These are phyloP conservation scores for Hymenochirus boettgeri DNA, from an alignment of 2,113 vertebrate genomes.

Conservation along the genomic window DNA sequence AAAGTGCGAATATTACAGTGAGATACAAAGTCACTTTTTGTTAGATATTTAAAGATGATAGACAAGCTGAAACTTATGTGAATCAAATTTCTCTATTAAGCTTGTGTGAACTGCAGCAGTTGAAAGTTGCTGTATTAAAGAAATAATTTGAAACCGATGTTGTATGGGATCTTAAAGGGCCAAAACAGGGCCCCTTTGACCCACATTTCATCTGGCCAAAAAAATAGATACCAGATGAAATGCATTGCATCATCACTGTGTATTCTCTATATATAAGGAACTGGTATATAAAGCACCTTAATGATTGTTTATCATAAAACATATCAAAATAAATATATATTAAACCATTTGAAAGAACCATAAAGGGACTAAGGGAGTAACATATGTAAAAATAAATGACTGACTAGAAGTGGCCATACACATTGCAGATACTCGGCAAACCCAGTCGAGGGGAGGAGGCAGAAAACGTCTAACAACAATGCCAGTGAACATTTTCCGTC, in stretches of 20 bases:
- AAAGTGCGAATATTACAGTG: conserved; percentile 23
- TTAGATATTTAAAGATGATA: conserved; percentile 27
- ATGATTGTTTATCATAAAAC: no score
- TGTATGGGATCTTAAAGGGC: conserved; percentile 15
- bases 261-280: background rate
- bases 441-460: no score
- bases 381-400: no score
- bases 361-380: no score
- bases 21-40: conserved; percentile 20
- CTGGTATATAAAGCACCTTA: background rate
- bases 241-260: background rate
- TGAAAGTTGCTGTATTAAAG: conserved; percentile 11
- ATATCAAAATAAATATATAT: no score
- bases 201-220: conserved; percentile 15
- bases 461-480: no score
- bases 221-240: background rate
- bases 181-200: conserved; percentile 4
- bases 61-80: conserved; percentile 25
- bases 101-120: conserved; percentile 25
- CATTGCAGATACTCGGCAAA: no score
- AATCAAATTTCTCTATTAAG: conserved; percentile 22
- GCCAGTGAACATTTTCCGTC: no score
- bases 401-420: no score
- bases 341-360: no score
- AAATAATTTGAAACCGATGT: conserved; percentile 31